Evolutionary conservation across 2,888 invertebrate genomes (phyloP).

Genomic region (Magallana nippona): DNA sequence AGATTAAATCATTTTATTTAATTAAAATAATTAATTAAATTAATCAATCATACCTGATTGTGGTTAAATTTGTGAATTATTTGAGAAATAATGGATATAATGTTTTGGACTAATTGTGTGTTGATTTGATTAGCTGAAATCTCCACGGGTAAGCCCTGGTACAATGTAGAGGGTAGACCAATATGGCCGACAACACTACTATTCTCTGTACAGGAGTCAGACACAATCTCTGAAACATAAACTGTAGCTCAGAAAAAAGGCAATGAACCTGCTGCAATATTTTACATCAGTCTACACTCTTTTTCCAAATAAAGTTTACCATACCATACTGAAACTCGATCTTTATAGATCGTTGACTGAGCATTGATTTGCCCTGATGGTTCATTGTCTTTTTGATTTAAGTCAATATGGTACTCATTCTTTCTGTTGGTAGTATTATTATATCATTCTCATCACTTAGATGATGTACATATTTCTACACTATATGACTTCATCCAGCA

Average conservation of each 20-base stretch:
- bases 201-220: not conserved
- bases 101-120: not conserved
- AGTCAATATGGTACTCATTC: not conserved
- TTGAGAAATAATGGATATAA: not conserved
- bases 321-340: not conserved
- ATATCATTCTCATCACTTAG: too few species aligned
- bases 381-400: not conserved
- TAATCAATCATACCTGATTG: too few species aligned
- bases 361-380: not conserved
- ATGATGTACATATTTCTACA: too few species aligned
- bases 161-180: slow-evolving; percentile 20
- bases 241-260: not conserved
- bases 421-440: too few species aligned
- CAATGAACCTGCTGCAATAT: not conserved
- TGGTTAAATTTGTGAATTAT: not conserved
- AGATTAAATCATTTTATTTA: too few species aligned
- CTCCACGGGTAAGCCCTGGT: slow-evolving; percentile 22
- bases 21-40: too few species aligned
- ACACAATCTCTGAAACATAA: not conserved
- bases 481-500: too few species aligned
- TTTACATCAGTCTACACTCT: not conserved
- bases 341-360: not conserved
- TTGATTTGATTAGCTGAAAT: slow-evolving; percentile 34
- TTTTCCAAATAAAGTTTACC: not conserved
- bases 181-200: not conserved